These are phyloP conservation scores for Platycheirus albimanus DNA, from an alignment of 2,888 invertebrate species.

Conservation along the genomic window DNA sequence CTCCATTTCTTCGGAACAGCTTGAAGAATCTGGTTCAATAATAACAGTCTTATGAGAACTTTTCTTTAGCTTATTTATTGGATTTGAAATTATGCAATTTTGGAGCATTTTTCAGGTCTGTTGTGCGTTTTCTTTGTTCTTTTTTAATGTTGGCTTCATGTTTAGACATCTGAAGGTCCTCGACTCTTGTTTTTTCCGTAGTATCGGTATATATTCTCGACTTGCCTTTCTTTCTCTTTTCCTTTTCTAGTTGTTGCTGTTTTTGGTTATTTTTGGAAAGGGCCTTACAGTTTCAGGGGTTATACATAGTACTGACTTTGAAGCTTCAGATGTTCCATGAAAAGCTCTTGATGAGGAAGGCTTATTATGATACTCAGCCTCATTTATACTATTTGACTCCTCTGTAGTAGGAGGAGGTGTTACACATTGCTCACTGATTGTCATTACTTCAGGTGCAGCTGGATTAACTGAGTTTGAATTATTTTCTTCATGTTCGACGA, in stretches of 20 bases:
- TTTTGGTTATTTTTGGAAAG: constrained; percentile 19
- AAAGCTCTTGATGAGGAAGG: constrained; percentile 11
- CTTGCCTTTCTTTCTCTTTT: not conserved
- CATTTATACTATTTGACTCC: constrained; percentile 1
- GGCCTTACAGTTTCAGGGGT: constrained; percentile 17
- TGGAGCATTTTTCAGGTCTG: too few relatives aligned
- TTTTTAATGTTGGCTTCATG: too few relatives aligned
- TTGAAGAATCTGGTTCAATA: too few relatives aligned
- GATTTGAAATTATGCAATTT: too few relatives aligned
- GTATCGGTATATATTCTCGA: too few relatives aligned
- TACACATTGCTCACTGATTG: not conserved
- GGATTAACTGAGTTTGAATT: not conserved
- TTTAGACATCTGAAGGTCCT: too few relatives aligned
- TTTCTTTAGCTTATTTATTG: too few relatives aligned
- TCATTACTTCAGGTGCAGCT: not conserved
- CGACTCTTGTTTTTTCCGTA: too few relatives aligned
- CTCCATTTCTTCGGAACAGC: too few relatives aligned
- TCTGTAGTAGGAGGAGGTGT: not conserved
- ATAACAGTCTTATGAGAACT: too few relatives aligned
- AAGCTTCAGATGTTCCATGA: not conserved
- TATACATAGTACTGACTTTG: constrained; percentile 4
- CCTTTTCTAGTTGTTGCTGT: constrained; percentile 5
- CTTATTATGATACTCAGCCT: constrained; percentile 1
- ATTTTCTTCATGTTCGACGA: not conserved
- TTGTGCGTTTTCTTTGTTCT: too few relatives aligned